Evolutionary conservation across 2,113 vertebrate genomes (phyloP), one percentile per base, ranked within the genome.

Genomic region (Podilymbus podiceps): DNA sequence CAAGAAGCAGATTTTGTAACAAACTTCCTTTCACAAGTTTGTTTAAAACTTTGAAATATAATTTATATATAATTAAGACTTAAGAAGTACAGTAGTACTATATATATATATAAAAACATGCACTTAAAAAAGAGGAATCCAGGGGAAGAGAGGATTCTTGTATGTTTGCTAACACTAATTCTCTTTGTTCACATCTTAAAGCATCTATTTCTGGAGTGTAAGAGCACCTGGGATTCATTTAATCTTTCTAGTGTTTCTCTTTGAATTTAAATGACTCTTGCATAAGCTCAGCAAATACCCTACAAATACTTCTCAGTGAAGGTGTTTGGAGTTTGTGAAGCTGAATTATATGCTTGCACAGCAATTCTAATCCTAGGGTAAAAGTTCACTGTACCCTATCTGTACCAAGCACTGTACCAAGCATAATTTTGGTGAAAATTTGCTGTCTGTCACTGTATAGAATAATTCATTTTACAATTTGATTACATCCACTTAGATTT

Each of bases 221-320:
- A 87, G 83, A 92, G 68, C 92, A 94, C 93, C 88, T 94, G 96
- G 92, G 86, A 96, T 95, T 96, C 67, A 75, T 93, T 95, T 92
- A n/a, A 64, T 93, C 88, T 93, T 96, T 92, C 83, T 74, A 60
- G 60, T 89, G 88, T 90, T 92, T 96, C 90, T 94, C 93, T 94
- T 85, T 92, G 92, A 94, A 93, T 94, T 93, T 93, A 89, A 94
- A 95, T 97, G 73, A 89, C 58, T 90, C 75, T 90, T 85, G 58
- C 62, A 64, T 92, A 92, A 89, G 81, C 77, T 91, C 77, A 89
- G 87, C 91, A 92, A 91, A 87, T 90, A 95, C 87, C 84, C 62
- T 62, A 73, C 89, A 89, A 97, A 94, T 80, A 62, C 77, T 84
- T 90, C 49, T 87, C 66, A 59, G 47, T 40, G 74, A 74, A 88